A percentile compares a stretch with the other conserved stretches of the same genome.
phyloP scores from a whole-genome alignment of 2,888 invertebrate genomes.

The Falcaria lacertinaria region DNA sequence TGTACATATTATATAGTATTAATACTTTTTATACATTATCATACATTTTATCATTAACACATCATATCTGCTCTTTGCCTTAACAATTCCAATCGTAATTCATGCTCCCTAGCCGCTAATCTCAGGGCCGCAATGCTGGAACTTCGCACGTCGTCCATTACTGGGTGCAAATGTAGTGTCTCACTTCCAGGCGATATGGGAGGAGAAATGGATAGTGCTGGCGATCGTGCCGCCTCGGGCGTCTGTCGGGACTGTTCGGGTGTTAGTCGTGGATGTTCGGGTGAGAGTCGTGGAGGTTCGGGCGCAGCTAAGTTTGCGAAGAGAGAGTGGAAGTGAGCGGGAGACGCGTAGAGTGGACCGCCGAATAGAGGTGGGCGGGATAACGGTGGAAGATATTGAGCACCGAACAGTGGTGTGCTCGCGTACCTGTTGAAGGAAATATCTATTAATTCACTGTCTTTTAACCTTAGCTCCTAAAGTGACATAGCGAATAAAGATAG shows the following conservation, averaged over 20 bases:
- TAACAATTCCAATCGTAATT: constrained; percentile 89
- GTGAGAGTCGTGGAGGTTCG: constrained; percentile 56
- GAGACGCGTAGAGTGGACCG: constrained; percentile 67
- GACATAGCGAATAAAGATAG: too few species aligned
- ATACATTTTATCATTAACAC: too few species aligned
- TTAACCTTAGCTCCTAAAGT: too few species aligned
- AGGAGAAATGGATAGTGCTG: constrained; percentile 72
- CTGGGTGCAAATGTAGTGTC: constrained; percentile 71
- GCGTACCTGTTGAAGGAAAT: constrained; percentile 55
- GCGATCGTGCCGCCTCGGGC: constrained; percentile 49
- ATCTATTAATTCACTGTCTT: too few species aligned
- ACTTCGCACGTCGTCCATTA: constrained; percentile 84
- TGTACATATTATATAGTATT: too few species aligned
- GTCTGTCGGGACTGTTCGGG: constrained; percentile 37
- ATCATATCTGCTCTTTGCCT: constrained; percentile 83
- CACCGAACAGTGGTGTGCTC: constrained; percentile 60
- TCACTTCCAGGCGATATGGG: constrained; percentile 74
- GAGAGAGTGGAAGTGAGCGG: constrained; percentile 89
- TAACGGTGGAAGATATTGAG: constrained; percentile 62
- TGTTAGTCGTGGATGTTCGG: constrained; percentile 48
- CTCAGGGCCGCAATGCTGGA: constrained; percentile 93
- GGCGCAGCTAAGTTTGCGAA: constrained; percentile 87
- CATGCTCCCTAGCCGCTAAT: constrained; percentile 93
- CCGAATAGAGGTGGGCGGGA: constrained; percentile 63
- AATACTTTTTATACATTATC: not conserved